Percentiles rank a stretch among this genome's conserved stretches.
phyloP scores from a whole-genome alignment of 2,113 vertebrate genomes.

The Ceyx margarethae region DNA sequence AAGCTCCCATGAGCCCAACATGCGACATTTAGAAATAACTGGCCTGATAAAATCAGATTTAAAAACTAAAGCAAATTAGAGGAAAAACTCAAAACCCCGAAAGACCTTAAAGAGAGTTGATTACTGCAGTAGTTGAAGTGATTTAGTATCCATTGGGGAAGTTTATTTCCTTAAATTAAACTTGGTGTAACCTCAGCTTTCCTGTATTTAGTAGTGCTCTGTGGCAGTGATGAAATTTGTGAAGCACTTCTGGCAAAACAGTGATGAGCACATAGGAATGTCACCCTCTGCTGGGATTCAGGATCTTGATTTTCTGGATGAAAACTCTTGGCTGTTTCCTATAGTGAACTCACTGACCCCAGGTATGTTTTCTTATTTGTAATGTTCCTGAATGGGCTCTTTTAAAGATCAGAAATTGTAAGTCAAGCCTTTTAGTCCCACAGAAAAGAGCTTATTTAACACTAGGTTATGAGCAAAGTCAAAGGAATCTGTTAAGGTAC shows the following conservation, averaged over 20 bases:
- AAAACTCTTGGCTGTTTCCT: neutral
- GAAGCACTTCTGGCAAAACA: neutral
- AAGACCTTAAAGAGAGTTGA: neutral
- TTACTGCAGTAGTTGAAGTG: neutral
- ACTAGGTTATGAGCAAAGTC: neutral
- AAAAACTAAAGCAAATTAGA: neutral
- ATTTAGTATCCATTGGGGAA: neutral
- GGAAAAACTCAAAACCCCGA: neutral
- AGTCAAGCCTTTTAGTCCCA: neutral
- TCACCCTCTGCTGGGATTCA: neutral
- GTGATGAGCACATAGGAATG: neutral
- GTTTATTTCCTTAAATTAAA: neutral
- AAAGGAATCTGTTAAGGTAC: neutral
- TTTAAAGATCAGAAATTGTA: neutral
- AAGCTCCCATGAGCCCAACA: neutral
- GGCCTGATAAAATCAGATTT: neutral
- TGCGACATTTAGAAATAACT: neutral
- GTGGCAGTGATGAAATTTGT: neutral
- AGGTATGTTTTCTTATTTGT: neutral
- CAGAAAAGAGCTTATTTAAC: neutral
- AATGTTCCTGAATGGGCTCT: neutral
- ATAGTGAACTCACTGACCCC: neutral
- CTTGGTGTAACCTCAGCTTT: neutral
- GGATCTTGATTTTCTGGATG: neutral
- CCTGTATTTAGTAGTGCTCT: neutral